phyloP scores from a whole-genome alignment of 2,797 vertebrate species.

The Huso huso region DNA sequence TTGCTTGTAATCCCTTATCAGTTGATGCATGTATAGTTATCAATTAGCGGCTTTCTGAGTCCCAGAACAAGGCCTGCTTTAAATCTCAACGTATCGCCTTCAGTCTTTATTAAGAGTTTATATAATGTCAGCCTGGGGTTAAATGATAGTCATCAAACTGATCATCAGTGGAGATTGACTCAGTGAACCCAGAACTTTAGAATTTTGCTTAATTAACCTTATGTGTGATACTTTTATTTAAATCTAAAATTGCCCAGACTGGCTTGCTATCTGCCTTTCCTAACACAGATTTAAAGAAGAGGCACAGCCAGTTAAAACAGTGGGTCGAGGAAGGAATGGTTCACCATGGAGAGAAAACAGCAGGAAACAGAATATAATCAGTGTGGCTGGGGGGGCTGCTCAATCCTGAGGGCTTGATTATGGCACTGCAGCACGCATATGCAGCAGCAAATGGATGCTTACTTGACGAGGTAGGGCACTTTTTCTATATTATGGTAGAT shows the following conservation, averaged over 20 bases:
- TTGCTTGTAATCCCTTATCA: conserved; percentile 3
- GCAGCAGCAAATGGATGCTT: conserved; percentile 18
- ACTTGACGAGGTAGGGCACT: conserved; percentile 20
- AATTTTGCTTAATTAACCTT: conserved; percentile 40
- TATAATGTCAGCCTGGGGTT: conserved; percentile 23
- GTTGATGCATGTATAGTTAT: conserved; percentile 1
- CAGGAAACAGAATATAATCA: background rate
- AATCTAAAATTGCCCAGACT: conserved; percentile 25
- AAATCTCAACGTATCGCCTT: conserved; percentile 14
- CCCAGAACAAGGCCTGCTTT: conserved; percentile 9
- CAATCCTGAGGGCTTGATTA: conserved; percentile 21
- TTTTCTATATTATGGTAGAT: background rate
- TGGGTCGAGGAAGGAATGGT: conserved; percentile 18
- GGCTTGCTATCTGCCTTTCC: conserved; percentile 10
- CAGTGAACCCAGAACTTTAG: conserved; percentile 19
- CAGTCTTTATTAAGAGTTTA: conserved; percentile 20
- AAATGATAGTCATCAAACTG: conserved; percentile 28
- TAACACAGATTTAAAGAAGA: conserved; percentile 21
- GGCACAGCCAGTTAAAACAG: conserved; percentile 16
- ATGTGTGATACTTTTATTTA: conserved; percentile 31
- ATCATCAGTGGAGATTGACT: conserved; percentile 26
- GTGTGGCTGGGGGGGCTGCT: conserved; percentile 14
- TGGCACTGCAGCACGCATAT: conserved; percentile 20
- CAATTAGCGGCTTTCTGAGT: conserved; percentile 17
- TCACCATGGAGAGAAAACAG: conserved; percentile 11